A percentile compares a stretch with the other conserved stretches of the same genome.
Evolutionary conservation across 1,140 invertebrate species (phyloP).

Genomic region (Coptotermes formosanus): DNA sequence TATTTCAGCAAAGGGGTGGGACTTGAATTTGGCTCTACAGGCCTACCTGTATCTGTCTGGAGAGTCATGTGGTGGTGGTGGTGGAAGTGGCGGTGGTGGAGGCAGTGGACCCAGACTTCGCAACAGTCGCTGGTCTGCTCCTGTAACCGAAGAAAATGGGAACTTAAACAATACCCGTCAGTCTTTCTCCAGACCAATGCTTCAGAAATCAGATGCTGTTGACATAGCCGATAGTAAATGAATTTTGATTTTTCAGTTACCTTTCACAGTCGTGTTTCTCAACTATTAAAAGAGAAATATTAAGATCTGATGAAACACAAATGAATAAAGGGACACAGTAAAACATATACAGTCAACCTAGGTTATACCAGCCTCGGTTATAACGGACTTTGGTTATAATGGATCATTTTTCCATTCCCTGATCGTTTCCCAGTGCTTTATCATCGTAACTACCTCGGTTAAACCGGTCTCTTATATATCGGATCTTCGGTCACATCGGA

Average conservation of each 20-base stretch:
- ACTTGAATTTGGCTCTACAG: conserved; percentile 28
- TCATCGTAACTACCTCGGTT: too few species aligned
- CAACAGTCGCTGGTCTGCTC: conserved; percentile 37
- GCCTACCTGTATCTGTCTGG: conserved; percentile 12
- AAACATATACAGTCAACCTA: too few species aligned
- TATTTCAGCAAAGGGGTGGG: conserved; percentile 34
- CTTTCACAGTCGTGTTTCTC: background rate
- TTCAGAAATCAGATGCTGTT: conserved; percentile 35
- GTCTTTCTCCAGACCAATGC: conserved; percentile 31
- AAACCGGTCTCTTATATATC: too few species aligned
- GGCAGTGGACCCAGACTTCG: background rate
- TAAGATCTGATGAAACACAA: too few species aligned
- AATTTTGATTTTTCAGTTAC: conserved; percentile 22
- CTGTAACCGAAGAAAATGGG: conserved; percentile 28
- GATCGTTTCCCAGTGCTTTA: too few species aligned
- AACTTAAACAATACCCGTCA: conserved; percentile 30
- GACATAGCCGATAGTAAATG: conserved; percentile 35
- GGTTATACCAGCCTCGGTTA: too few species aligned
- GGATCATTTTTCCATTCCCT: too few species aligned
- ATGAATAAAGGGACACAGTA: too few species aligned
- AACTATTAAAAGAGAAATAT: too few species aligned
- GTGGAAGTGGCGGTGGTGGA: background rate
- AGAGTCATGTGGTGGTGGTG: conserved; percentile 10
- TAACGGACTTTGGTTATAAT: too few species aligned
- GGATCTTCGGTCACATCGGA: too few species aligned